Conservation (phyloP, 1,140 invertebrate species). For the Drosophila grimshawi region DNA sequence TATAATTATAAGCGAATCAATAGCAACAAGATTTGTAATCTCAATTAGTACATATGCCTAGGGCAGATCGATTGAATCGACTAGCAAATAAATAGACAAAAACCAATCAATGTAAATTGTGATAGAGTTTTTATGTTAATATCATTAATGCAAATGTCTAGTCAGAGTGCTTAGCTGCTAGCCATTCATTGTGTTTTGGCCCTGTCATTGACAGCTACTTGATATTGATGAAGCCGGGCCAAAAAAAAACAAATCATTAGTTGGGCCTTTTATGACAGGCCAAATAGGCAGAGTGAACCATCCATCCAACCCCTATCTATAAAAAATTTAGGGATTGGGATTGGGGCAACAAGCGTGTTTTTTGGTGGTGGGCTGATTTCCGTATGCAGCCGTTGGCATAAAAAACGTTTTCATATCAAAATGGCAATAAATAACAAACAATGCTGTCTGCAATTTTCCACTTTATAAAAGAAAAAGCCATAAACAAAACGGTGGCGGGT, state of each 20-base stretch:
- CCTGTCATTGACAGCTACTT: slow-evolving; percentile 61
- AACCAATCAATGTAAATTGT: slow-evolving; percentile 32
- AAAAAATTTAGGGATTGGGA: slow-evolving; percentile 4
- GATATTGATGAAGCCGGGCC: slow-evolving; percentile 55
- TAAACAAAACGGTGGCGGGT: slow-evolving; percentile 57
- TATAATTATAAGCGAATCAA: too few species aligned
- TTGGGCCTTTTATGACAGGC: slow-evolving; percentile 63
- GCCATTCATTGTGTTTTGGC: not conserved
- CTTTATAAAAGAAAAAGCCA: slow-evolving; percentile 78
- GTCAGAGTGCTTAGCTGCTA: slow-evolving; percentile 12
- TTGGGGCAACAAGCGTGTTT: not conserved
- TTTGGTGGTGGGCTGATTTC: slow-evolving; percentile 19
- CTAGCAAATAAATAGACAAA: slow-evolving; percentile 7
- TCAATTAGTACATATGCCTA: too few species aligned
- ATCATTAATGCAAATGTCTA: slow-evolving; percentile 40
- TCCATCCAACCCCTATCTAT: slow-evolving; percentile 9
- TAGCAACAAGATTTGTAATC: too few species aligned
- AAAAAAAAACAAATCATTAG: slow-evolving; percentile 51
- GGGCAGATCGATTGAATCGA: too few species aligned
- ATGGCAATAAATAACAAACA: slow-evolving; percentile 82
- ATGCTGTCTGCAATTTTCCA: slow-evolving; percentile 82
- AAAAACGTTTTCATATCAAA: slow-evolving; percentile 77
- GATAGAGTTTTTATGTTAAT: slow-evolving; percentile 30
- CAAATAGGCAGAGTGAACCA: slow-evolving; percentile 27
- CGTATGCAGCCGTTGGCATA: slow-evolving; percentile 25